Evolutionary conservation across 2,797 vertebrate species (phyloP).

Genomic region (Tarsius wallacei): DNA sequence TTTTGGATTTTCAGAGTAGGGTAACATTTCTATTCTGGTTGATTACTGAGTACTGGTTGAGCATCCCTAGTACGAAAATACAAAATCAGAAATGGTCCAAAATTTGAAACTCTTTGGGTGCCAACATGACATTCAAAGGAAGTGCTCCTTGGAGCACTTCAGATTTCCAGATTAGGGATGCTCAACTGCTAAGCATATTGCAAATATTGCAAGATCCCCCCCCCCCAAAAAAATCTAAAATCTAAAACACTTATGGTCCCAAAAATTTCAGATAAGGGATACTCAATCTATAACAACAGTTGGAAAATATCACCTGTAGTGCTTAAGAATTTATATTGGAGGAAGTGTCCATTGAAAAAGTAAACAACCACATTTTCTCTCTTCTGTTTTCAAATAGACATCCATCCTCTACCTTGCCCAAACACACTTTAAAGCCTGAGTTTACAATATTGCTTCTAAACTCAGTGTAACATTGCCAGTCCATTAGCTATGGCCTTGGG

Average conservation of each 20-base stretch:
- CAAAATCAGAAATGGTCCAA: not conserved
- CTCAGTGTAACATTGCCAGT: constrained; percentile 39
- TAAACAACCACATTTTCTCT: constrained; percentile 28
- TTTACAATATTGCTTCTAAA: constrained; percentile 48
- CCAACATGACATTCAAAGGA: not conserved
- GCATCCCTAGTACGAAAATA: not conserved
- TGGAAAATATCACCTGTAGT: not conserved
- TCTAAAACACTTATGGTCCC: not conserved
- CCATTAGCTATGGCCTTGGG: constrained; percentile 1
- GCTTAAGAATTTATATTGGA: constrained; percentile 23
- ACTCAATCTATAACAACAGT: not conserved
- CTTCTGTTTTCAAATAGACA: constrained; percentile 38
- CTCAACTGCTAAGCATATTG: not conserved
- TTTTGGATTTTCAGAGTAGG: constrained; percentile 10
- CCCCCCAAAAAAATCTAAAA: not conserved
- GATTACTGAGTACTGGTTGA: not conserved
- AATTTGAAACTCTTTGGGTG: not conserved
- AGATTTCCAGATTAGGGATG: not conserved
- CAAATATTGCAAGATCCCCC: not conserved
- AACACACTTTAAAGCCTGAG: not conserved
- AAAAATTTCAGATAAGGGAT: not conserved
- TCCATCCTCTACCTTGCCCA: not conserved
- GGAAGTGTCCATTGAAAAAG: constrained; percentile 18
- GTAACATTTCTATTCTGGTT: constrained; percentile 51
- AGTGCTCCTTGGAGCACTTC: not conserved